Evolutionary conservation across 2,797 vertebrate genomes (phyloP), one percentile per base, ranked within the genome.

Genomic region (Luscinia megarhynchos): DNA sequence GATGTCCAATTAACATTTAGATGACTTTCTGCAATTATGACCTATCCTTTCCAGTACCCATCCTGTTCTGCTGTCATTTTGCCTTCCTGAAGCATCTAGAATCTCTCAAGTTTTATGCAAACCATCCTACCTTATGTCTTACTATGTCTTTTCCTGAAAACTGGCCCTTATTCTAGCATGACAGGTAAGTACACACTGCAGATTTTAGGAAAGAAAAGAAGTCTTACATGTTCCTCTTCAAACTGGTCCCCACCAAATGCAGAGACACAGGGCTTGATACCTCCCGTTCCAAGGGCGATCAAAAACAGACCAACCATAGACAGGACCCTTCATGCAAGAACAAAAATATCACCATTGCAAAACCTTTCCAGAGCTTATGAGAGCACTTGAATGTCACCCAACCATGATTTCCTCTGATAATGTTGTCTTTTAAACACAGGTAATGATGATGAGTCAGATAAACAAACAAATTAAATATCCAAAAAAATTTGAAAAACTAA

Each of bases 191-290:
- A 94, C 62, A 94, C 27, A 88, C 27, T 67, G 70, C 29, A 84
- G 40, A 77, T 91, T 94, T 94, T 80, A 96, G 68, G 62, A 92
- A 95, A 95, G 50, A 93, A 94, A 97, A 79, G 34, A 93, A 84
- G 38, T 86, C 99, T 99, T 98, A 99, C 99, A 89, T 99, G 97
- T 34, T 99, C 97, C 77, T 99, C 98, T 30, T 99, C 98, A 97
- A 99, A 99, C 97, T 99, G 99, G 96, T 99, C 99, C 90, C 99
- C 99, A 93, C 99, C 99, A 82, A 99, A 99, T 12, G 99, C 99
- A 53, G 99, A 98, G 75, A 99, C 99, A 7, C 99, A 99, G 41
- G 99, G 99, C 97, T 99, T 99, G 97, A 99, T 99, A 51, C 99
- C 99, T 90, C 99, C 99, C 0, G 99, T 99, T 82, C 99, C 99